Evolutionary conservation across 2,797 vertebrate species (phyloP), one percentile per base, ranked within the genome.

Genomic region (Helicolenus hilgendorfi): DNA sequence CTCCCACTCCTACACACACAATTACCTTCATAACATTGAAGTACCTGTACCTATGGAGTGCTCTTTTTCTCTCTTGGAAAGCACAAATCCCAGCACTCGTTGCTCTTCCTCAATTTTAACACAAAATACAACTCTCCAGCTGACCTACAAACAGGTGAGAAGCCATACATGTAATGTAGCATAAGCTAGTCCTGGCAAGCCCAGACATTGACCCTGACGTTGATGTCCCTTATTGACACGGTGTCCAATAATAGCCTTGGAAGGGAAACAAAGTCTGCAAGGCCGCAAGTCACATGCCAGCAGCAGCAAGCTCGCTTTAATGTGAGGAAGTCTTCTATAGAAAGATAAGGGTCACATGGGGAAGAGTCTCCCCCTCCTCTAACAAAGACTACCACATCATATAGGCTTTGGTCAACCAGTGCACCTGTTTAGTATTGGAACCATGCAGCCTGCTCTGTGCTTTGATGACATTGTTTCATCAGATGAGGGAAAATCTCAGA

Each of bases 201-300:
- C 89, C 93, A 91, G 79, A 85, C 79, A 59, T 68, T 80, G 84
- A 93, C 89, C 91, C 92, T 83, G 77, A 92, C 79, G 73, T 18
- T 26, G 31, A 87, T 82, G 72, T 88, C 73, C 72, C 79, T 56
- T 67, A 35, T 81, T 88, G 84, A 91, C 87, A 82, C 20, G 22
- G 62, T 85, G 80, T 91, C 91, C 91, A 94, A 85, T 95, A 92
- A 96, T 94, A 96, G 89, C 72, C 60, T 79, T 89, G 89, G 93
- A 90, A 85, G 73, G 35, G 72, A 89, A 92, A 90, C 78, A 84
- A 84, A 91, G 89, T 95, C 86, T 73, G 77, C 31, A 85, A 85
- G 85, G 76, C 93, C 64, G 22, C 79, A 70, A 60, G 83, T 92
- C 73, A 86, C 85, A 87, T 92, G 79, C 84, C 94, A 93, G 71